Percentiles rank a stretch among this genome's conserved stretches.
Evolutionary conservation across 35 echinoderm and acorn worm genomes (phyloP).

Genomic region (Ptychodera flava): DNA sequence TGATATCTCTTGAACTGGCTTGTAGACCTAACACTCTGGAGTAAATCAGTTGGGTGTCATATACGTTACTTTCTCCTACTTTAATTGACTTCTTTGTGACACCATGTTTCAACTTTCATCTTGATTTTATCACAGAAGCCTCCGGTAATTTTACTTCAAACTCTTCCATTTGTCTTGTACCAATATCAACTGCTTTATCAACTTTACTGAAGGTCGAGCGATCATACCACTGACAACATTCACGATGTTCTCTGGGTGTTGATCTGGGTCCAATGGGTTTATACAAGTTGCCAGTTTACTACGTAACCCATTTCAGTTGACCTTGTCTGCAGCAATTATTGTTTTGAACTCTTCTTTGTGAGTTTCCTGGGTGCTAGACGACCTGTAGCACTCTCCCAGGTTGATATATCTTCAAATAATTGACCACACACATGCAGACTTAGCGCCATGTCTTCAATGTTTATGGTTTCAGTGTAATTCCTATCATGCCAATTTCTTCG

Average conservation of each 20-base stretch:
- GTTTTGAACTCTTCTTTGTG: conserved; percentile 30
- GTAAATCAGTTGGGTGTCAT: conserved; percentile 37
- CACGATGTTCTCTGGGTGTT: conserved; percentile 41
- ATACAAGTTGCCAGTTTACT: conserved; percentile 36
- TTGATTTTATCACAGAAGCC: conserved; percentile 40
- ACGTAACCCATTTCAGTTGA: conserved; percentile 6
- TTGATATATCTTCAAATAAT: background rate
- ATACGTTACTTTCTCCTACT: conserved; percentile 27
- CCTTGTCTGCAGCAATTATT: conserved; percentile 12
- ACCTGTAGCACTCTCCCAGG: background rate
- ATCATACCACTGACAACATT: conserved; percentile 20
- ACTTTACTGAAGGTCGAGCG: conserved; percentile 32
- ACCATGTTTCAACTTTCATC: conserved; percentile 37
- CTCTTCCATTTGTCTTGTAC: conserved; percentile 12
- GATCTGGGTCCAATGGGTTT: conserved; percentile 19
- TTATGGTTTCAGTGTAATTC: conserved; percentile 37
- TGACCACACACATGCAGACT: conserved; percentile 30
- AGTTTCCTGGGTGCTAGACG: background rate
- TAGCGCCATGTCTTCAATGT: conserved; percentile 42
- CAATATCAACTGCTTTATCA: conserved; percentile 33
- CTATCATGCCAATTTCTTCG: conserved; percentile 34
- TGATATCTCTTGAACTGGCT: conserved; percentile 11
- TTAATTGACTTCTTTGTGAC: conserved; percentile 22
- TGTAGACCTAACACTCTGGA: conserved; percentile 24
- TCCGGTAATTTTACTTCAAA: conserved; percentile 18